These are phyloP conservation scores for Cosmia trapezina DNA, from an alignment of 2,888 invertebrate species.

Conservation along the genomic window DNA sequence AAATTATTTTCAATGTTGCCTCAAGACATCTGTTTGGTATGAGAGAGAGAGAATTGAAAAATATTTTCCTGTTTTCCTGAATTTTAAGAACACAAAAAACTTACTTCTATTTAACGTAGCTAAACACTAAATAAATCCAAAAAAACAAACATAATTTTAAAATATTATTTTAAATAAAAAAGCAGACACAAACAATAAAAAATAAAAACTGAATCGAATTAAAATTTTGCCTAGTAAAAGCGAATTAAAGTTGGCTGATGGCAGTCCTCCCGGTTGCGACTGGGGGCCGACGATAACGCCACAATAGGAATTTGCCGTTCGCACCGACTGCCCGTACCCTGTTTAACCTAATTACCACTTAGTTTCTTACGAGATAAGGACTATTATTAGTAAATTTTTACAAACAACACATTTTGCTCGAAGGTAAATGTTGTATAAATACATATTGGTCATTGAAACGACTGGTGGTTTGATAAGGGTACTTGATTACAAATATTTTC, in stretches of 20 bases:
- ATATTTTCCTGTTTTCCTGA: too few species aligned
- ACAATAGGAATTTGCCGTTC: slow-evolving; percentile 87
- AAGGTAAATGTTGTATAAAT: slow-evolving; percentile 58
- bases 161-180: slow-evolving; percentile 34
- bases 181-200: slow-evolving; percentile 48
- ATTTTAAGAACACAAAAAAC: background rate
- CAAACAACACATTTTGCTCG: slow-evolving; percentile 59
- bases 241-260: slow-evolving; percentile 85
- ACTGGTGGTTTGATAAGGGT: slow-evolving; percentile 48
- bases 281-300: slow-evolving; percentile 85
- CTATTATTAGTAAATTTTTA: slow-evolving; percentile 76
- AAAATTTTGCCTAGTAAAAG: slow-evolving; percentile 84
- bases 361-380: slow-evolving; percentile 72
- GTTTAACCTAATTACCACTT: slow-evolving; percentile 82
- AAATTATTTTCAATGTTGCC: background rate
- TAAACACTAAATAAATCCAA: background rate
- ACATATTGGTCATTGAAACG: slow-evolving; percentile 57
- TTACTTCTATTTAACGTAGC: background rate
- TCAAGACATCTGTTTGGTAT: background rate
- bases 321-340: slow-evolving; percentile 78
- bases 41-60: background rate
- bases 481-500: slow-evolving; percentile 45
- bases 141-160: slow-evolving; percentile 20
- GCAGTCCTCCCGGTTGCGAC: slow-evolving; percentile 75
- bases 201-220: slow-evolving; percentile 78